Evolutionary conservation across 2,797 vertebrate genomes (phyloP).

Genomic region (Galago senegalensis): DNA sequence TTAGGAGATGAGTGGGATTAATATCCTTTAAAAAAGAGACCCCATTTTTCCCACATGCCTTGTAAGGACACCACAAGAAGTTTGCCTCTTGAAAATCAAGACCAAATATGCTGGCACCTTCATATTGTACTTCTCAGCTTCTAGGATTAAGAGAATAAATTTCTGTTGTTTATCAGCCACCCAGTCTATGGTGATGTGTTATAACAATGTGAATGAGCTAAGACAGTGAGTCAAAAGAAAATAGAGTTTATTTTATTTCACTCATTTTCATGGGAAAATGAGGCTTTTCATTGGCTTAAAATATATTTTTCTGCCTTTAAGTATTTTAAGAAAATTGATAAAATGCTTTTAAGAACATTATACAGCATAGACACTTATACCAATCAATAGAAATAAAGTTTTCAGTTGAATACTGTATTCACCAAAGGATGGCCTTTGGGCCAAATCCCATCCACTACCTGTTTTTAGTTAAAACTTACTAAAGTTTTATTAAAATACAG

Average conservation of each 20-base stretch:
- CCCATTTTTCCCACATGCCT: background rate
- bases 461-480: background rate
- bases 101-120: background rate
- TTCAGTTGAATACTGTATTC: background rate
- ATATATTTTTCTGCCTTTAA: background rate
- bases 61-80: background rate
- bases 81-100: background rate
- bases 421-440: background rate
- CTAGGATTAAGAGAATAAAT: background rate
- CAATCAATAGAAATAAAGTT: background rate
- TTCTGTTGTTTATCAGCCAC: background rate
- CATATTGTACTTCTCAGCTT: background rate
- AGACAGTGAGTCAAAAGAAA: background rate
- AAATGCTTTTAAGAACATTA: background rate
- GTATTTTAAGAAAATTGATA: background rate
- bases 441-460: background rate
- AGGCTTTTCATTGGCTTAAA: conserved; percentile 6
- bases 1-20: background rate
- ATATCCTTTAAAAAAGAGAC: background rate
- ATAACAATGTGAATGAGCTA: background rate
- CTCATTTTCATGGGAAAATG: background rate
- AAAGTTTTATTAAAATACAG: conserved; percentile 6
- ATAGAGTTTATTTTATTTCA: background rate
- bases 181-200: background rate
- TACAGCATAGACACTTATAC: background rate